Percentiles rank a stretch among this genome's conserved stretches.
These are phyloP conservation scores for Girardinichthys multiradiatus DNA, from an alignment of 2,113 vertebrate species.

Conservation along the genomic window DNA sequence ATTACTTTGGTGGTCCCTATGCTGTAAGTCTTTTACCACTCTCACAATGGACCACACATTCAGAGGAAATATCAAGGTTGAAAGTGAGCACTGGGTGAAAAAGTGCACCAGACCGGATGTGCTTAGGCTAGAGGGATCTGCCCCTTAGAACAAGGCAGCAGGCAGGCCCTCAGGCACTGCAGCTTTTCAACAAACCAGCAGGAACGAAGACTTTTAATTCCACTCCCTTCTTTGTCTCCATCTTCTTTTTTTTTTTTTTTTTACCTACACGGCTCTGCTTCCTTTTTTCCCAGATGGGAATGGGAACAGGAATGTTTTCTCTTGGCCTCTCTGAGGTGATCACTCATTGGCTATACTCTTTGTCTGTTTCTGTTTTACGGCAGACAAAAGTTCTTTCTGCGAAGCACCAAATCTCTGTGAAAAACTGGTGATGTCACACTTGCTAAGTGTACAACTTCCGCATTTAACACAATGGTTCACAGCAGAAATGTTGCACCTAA, in stretches of 20 bases:
- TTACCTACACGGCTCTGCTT: constrained; percentile 27
- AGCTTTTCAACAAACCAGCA: constrained; percentile 51
- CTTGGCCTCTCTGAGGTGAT: constrained; percentile 33
- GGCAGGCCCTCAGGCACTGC: constrained; percentile 30
- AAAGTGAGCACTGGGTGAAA: constrained; percentile 67
- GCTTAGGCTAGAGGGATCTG: constrained; percentile 63
- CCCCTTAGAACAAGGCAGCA: constrained; percentile 43
- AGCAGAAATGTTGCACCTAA: constrained; percentile 44
- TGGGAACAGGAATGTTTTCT: constrained; percentile 53
- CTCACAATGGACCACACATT: constrained; percentile 76
- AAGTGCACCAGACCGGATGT: constrained; percentile 72
- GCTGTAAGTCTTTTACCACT: constrained; percentile 51
- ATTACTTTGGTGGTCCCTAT: constrained; percentile 68
- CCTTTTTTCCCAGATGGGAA: constrained; percentile 53
- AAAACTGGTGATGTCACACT: constrained; percentile 58
- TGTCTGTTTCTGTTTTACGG: constrained; percentile 41
- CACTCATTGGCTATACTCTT: constrained; percentile 35
- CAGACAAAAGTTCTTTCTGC: constrained; percentile 65
- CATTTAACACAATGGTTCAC: constrained; percentile 13
- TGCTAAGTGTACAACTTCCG: constrained; percentile 41
- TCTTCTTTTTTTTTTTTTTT: constrained; percentile 32
- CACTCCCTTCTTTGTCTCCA: constrained; percentile 41
- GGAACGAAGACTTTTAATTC: constrained; percentile 52
- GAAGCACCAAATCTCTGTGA: constrained; percentile 44
- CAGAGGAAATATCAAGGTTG: constrained; percentile 54